Evolutionary conservation across 2,888 invertebrate species (phyloP), one percentile per base, ranked within the genome.

Genomic region (Choristoneura rosaceana): DNA sequence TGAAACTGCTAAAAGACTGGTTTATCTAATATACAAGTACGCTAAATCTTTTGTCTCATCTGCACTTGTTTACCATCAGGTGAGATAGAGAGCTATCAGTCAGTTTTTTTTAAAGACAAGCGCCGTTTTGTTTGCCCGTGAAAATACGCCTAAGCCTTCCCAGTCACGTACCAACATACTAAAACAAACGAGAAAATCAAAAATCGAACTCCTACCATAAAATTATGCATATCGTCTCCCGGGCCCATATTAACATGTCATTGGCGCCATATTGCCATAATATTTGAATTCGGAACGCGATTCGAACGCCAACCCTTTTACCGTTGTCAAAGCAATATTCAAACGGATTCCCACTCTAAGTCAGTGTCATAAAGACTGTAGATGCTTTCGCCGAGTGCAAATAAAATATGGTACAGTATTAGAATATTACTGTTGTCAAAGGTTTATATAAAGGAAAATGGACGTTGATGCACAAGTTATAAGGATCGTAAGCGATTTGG

Each of bases 191-290:
- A 71, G 71, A 71, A 71, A 71, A 71, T 71, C 73, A 73, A 73
- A 73, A 69, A 69, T 73, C 73, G 73, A 58, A 73, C 68, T 64
- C 59, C 52, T 38, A 59, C 73, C 64, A 70, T 74, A 74, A 74
- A 70, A 74, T 74, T 74, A 70, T 74, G 74, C 74, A 74, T 74
- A 74, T 74, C 74, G 74, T 64, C 62, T 66, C 65, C 74, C 45
- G 34, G 33, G 62, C 70, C 47, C 66, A 63, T 74, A 74, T 74
- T 74, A 74, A 74, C 74, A 74, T 74, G 70, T 74, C 74, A 74
- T 74, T 62, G 69, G 65, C 66, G 74, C 74, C 74, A 74, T 74
- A 74, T 66, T 74, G 74, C 62, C 61, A 74, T 70, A 74, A 70
- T 74, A 74, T 74, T 70, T 70, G 66, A 73, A 73, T 73, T 64